phyloP scores from a whole-genome alignment of 2,797 vertebrate genomes.

The Salarias fasciatus region DNA sequence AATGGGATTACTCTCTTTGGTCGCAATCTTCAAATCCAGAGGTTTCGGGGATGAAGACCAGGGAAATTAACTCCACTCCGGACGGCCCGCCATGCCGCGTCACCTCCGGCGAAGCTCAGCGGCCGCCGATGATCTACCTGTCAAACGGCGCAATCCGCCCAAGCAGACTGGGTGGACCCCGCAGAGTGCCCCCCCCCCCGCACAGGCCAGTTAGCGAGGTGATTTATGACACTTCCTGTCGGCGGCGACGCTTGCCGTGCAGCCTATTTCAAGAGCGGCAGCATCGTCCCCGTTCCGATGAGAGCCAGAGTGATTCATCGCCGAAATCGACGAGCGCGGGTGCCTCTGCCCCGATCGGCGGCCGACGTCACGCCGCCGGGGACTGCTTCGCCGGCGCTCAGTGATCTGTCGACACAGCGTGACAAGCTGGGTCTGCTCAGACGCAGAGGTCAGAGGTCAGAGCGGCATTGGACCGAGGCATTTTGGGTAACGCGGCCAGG shows the following conservation, averaged over 20 bases:
- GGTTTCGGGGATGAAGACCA: slow-evolving; percentile 1
- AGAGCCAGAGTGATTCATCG: slow-evolving; percentile 51
- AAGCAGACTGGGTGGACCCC: background rate
- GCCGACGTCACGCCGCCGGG: too few relatives aligned
- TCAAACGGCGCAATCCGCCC: slow-evolving; percentile 47
- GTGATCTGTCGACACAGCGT: slow-evolving; percentile 9
- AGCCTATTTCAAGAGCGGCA: slow-evolving; percentile 29
- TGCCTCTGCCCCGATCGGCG: too few relatives aligned
- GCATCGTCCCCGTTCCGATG: slow-evolving; percentile 47
- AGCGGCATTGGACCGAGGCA: too few relatives aligned
- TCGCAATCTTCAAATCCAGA: slow-evolving; percentile 33
- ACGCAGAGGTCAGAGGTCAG: slow-evolving; percentile 44
- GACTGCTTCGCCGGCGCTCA: slow-evolving; percentile 5
- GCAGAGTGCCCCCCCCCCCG: background rate
- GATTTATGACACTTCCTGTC: slow-evolving; percentile 45
- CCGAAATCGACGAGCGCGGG: slow-evolving; percentile 7
- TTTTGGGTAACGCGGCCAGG: slow-evolving; percentile 47
- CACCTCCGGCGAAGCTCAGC: background rate
- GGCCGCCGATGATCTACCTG: slow-evolving; percentile 39
- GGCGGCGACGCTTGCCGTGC: slow-evolving; percentile 19
- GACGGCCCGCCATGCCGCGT: too few relatives aligned
- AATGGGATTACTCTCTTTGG: slow-evolving; percentile 39
- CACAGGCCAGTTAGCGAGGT: slow-evolving; percentile 20
- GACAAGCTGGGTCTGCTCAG: too few relatives aligned
- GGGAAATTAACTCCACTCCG: slow-evolving; percentile 7